Base-by-base conservation (phyloP, 1,140 invertebrate species). In the Macrosteles quadrilineatus region DNA sequence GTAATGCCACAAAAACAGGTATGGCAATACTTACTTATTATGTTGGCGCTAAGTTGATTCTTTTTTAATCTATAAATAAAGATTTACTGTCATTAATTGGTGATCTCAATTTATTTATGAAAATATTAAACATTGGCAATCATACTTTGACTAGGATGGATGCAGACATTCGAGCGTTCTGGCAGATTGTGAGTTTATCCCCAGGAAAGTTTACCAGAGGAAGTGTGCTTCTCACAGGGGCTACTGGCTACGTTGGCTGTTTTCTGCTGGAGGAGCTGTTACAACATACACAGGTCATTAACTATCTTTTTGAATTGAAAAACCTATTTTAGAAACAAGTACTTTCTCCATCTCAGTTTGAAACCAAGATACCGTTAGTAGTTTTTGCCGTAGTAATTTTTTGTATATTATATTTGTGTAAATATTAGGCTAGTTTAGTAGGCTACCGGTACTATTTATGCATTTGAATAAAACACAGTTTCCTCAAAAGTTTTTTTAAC, bases 191-290 rank as follows among this genome's bases (percentile, higher is more conserved):
- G 3, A 69, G 73, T 43, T 2, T 76, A 25, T 59, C 66, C n/a
- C 69, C 57, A 53, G 53, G 63, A 40, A 77, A 73, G 59, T 74
- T 55, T 27, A 72, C 43, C 1, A 27, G 27, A 47, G 71, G 75
- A 2, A 77, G 73, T 57, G 77, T 84, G 11, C 71, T 84, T 0
- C 66, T 84, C 32, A 83, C 83, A 9, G 83, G 83, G n/a, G 77
- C 77, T 6, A 83, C 83, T 1, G 83, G 83, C 9, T 84, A 81
- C 71, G 71, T 84, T 0, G 83, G 83, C 19, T 77, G 81, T 2
- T 83, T 83, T 69, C 64, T 84, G 6, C 73, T 84, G 1, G 73
- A 75, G 57, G 79, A 82, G 57, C 72, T 83, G 30, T 71, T 84
- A 3, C 55, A 77, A 32, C 67, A 76, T 57, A 83, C 82, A 31